phyloP scores from a whole-genome alignment of 2,113 vertebrate genomes.

The Salvelinus alpinus region DNA sequence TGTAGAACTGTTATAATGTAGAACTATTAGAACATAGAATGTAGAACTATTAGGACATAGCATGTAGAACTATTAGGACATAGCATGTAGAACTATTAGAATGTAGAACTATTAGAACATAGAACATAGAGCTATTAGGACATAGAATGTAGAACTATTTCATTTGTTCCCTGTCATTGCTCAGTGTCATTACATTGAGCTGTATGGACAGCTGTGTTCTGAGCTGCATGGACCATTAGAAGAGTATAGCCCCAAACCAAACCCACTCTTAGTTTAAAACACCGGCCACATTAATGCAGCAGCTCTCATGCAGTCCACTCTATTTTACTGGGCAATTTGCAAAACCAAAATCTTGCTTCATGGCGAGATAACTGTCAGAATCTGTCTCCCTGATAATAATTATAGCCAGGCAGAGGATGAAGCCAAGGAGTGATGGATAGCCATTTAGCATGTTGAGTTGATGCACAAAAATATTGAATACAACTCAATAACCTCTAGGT shows the following conservation, averaged over 20 bases:
- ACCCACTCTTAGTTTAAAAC: background rate
- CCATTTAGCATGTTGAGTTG: background rate
- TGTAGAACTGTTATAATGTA: too few species aligned
- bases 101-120: too few species aligned
- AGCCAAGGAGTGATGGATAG: background rate
- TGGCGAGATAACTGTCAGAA: background rate
- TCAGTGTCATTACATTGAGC: background rate
- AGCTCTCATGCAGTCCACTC: background rate
- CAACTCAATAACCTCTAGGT: too few species aligned
- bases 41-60: too few species aligned
- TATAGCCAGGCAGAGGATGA: background rate
- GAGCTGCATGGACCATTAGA: background rate
- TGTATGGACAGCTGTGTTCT: background rate
- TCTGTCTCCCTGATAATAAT: conserved; percentile 1
- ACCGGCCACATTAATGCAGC: conserved; percentile 14
- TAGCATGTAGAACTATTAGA: too few species aligned
- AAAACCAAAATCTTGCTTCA: conserved; percentile 5
- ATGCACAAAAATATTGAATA: background rate
- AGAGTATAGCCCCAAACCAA: background rate
- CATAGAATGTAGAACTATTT: background rate
- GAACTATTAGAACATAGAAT: too few species aligned
- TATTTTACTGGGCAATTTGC: conserved; percentile 18
- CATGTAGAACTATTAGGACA: too few species aligned
- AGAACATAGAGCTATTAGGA: too few species aligned
- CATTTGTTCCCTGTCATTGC: background rate